phyloP scores from a whole-genome alignment of 2,888 invertebrate genomes.

The Salticus scenicus region DNA sequence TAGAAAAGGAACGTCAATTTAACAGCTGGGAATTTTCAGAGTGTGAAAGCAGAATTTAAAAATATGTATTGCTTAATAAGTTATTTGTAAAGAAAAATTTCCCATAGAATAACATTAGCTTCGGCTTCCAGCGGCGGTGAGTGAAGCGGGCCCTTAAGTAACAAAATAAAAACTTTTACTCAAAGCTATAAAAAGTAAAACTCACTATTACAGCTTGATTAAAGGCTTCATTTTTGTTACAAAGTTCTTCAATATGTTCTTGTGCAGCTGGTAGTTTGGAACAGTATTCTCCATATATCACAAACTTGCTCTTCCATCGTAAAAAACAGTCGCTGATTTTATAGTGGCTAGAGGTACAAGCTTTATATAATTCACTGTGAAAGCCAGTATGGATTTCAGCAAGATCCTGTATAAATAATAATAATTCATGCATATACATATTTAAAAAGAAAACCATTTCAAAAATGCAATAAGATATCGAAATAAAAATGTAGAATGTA shows the following conservation, averaged over 20 bases:
- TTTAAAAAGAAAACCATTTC: constrained; percentile 55
- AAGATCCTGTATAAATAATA: constrained; percentile 81
- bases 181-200: no score
- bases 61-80: no score
- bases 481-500: constrained; percentile 76
- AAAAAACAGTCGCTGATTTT: constrained; percentile 89
- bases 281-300: constrained; percentile 97
- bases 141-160: no score
- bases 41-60: no score
- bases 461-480: neutral
- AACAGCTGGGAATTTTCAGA: no score
- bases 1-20: no score
- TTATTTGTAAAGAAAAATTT: no score
- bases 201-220: constrained; percentile 78
- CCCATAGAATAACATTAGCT: no score
- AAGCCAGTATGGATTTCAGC: constrained; percentile 90
- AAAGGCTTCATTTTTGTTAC: constrained; percentile 81
- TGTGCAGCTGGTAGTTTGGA: constrained; percentile 94
- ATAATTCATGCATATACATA: neutral
- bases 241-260: constrained; percentile 85
- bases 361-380: constrained; percentile 85
- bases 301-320: constrained; percentile 90
- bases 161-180: no score
- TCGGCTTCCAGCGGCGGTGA: no score
- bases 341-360: constrained; percentile 77